Percentiles rank a stretch among this genome's conserved stretches.
These are phyloP conservation scores for Zootermopsis nevadensis DNA, from an alignment of 2,888 invertebrate genomes.

Conservation along the genomic window DNA sequence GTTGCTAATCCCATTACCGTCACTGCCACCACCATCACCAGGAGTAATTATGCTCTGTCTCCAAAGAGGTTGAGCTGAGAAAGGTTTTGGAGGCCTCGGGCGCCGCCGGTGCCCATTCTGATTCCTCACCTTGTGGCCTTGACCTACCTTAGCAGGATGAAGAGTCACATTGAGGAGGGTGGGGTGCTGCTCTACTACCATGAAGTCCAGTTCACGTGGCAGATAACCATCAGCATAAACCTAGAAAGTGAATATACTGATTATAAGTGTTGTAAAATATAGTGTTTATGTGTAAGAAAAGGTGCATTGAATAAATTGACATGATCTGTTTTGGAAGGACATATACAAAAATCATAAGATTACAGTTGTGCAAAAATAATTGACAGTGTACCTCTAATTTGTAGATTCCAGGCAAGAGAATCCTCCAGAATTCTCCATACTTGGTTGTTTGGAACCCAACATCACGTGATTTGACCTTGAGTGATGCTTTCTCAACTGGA, in stretches of 20 bases:
- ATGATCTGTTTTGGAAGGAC: too few species aligned
- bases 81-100: constrained; percentile 10
- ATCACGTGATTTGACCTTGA: constrained; percentile 68
- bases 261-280: not conserved
- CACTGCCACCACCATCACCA: constrained; percentile 47
- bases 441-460: constrained; percentile 68
- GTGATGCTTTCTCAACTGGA: constrained; percentile 65
- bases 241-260: constrained; percentile 62
- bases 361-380: too few species aligned
- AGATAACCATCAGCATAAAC: constrained; percentile 86
- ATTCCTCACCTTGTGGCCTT: constrained; percentile 40
- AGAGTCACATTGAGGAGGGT: constrained; percentile 86
- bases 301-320: too few species aligned
- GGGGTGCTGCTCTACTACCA: constrained; percentile 86
- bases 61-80: constrained; percentile 27
- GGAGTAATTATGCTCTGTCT: constrained; percentile 23
- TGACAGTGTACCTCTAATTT: constrained; percentile 66
- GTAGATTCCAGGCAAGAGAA: constrained; percentile 72
- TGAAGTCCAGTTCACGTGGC: constrained; percentile 86
- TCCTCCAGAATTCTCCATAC: constrained; percentile 75
- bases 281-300: too few species aligned
- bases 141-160: constrained; percentile 79
- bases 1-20: constrained; percentile 31
- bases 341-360: too few species aligned
- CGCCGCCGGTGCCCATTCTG: constrained; percentile 35